Evolutionary conservation across 2,888 invertebrate genomes (phyloP), one percentile per base, ranked within the genome.

Genomic region (Drosophila greeni): DNA sequence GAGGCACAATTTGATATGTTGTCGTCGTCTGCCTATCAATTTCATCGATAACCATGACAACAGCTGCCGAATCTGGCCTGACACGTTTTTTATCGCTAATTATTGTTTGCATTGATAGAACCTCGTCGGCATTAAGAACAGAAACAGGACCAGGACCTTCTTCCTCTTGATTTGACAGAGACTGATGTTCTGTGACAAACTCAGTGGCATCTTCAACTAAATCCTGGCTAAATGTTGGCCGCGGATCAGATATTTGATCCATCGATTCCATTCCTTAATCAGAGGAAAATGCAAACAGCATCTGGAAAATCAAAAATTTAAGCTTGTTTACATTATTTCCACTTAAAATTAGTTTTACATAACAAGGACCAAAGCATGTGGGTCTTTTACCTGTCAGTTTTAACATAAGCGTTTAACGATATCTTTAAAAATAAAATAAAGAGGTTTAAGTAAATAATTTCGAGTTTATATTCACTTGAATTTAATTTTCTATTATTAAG

Each of bases 171-270:
- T 68, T 66, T 64, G 18, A 72, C 36, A 61, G 74, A 20, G 66
- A 71, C 12, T 68, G 67, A 2, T 66, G 49, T 58, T 58, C 59
- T 18, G 54, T 58, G 3, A 77, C 74, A 31, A 86, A 70, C 31
- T 84, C 83, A 26, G 89, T 88, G 70, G 91, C 80, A 60, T 88
- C 88, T 16, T 83, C 78, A 33, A 86, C 85, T 59, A 89, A 74
- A 59, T 88, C 87, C 84, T 91, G 90, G 82, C 89, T 89, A 75
- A 91, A 89, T 77, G 90, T 87, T 20, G 45, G 45, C 86, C 91
- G 91, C 85, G 90, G 90, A 86, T 91, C 91, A 85, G 91, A 91
- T 88, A 91, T 91, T 84, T 91, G 91, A 85, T 90, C 91, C 85
- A 91, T 90, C 84, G 91, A 91, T 85, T 91, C 91, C 91, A 91